These are phyloP conservation scores for Galeopterus variegatus DNA, from an alignment of 2,113 vertebrate species.

Conservation along the genomic window DNA sequence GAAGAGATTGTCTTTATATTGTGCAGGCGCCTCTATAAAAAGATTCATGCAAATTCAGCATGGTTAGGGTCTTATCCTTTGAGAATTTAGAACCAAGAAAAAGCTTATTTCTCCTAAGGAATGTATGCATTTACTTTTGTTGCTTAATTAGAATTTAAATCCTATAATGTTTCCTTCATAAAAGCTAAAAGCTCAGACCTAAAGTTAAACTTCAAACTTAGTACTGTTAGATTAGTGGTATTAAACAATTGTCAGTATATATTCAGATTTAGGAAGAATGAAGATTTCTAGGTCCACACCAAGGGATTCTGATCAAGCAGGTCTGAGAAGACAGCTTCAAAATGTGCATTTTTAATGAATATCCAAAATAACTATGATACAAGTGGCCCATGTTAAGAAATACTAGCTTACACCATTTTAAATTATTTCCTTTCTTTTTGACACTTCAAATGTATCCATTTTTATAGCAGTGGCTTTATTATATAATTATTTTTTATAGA, in stretches of 20 bases:
- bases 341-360: neutral
- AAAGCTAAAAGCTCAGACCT: constrained; percentile 10
- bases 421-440: neutral
- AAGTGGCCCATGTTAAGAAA: neutral
- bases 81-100: neutral
- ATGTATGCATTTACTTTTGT: neutral
- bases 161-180: constrained; percentile 21
- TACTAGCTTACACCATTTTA: neutral
- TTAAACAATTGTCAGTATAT: constrained; percentile 30
- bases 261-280: constrained; percentile 60
- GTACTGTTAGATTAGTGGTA: neutral
- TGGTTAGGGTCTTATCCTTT: neutral
- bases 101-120: neutral
- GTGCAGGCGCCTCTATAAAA: neutral
- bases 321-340: neutral
- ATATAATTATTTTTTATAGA: constrained; percentile 35
- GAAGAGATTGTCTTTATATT: constrained; percentile 17
- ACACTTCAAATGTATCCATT: constrained; percentile 35
- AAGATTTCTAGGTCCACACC: neutral
- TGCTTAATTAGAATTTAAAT: constrained; percentile 9
- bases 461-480: constrained; percentile 18
- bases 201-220: constrained; percentile 63
- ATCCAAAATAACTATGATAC: neutral
- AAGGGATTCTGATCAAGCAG: neutral
- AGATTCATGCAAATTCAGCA: neutral